Percentiles rank a stretch among this genome's conserved stretches.
phyloP scores from a whole-genome alignment of 37 sponge, comb jelly and placozoan genomes.

The Petrosia ficiformis region DNA sequence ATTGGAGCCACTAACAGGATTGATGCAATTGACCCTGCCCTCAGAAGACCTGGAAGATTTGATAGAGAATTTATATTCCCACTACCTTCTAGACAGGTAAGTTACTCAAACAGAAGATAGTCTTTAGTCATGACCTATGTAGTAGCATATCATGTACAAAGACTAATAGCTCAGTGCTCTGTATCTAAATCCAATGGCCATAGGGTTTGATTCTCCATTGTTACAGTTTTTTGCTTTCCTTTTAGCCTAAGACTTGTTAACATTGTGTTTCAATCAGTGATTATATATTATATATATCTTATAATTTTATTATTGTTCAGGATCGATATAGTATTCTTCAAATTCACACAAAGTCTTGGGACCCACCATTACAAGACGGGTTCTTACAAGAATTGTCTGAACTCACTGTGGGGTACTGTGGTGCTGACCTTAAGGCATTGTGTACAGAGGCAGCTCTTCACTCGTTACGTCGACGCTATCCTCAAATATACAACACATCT shows the following conservation, averaged over 20 bases:
- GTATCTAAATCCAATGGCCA: background rate
- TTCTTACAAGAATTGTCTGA: constrained; percentile 79
- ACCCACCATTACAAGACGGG: constrained; percentile 55
- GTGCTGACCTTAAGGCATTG: constrained; percentile 93
- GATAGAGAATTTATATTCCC: constrained; percentile 94
- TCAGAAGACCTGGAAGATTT: constrained; percentile 92
- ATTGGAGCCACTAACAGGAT: constrained; percentile 96
- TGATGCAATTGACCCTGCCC: constrained; percentile 96
- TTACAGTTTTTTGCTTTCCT: too few species aligned
- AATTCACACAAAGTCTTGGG: constrained; percentile 86
- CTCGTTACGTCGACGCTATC: constrained; percentile 84
- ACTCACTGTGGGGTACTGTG: constrained; percentile 86
- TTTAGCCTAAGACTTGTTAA: too few species aligned
- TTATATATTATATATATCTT: too few species aligned
- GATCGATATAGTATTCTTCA: constrained; percentile 81
- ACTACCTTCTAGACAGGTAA: constrained; percentile 78
- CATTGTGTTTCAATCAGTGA: too few species aligned
- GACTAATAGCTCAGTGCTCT: background rate
- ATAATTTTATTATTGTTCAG: constrained; percentile 52
- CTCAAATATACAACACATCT: constrained; percentile 86
- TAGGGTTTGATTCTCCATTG: background rate
- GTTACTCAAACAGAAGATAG: too few species aligned
- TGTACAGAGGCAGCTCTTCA: constrained; percentile 86
- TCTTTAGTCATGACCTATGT: background rate
- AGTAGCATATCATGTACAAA: background rate